These are phyloP conservation scores for Monoplex corrugatus DNA, from an alignment of 2,888 invertebrate species.

Conservation along the genomic window DNA sequence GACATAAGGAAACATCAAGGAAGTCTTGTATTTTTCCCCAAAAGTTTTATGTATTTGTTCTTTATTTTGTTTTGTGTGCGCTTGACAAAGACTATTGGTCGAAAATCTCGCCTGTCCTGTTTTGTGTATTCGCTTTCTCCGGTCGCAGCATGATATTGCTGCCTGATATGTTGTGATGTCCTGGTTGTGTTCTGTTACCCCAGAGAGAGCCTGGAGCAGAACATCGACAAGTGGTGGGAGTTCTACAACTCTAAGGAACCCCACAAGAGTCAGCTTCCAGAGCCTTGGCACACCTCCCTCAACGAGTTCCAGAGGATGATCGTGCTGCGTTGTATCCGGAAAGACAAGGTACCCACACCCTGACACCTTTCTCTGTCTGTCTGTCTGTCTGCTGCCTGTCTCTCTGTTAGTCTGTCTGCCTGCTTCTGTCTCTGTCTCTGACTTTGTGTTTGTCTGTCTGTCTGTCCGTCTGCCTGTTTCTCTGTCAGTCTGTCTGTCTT, in stretches of 20 bases:
- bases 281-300: slow-evolving; percentile 87
- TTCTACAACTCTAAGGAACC: slow-evolving; percentile 90
- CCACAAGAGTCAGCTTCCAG: slow-evolving; percentile 87
- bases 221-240: slow-evolving; percentile 87
- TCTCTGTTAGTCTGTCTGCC: neutral
- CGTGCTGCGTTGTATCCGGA: slow-evolving; percentile 90
- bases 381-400: slow-evolving; percentile 64
- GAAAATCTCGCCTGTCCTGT: no score
- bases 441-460: neutral
- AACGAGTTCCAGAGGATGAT: slow-evolving; percentile 88
- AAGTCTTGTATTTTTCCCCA: no score
- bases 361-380: neutral
- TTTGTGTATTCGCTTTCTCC: no score
- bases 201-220: slow-evolving; percentile 85
- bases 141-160: no score
- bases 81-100: no score
- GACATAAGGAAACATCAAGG: no score
- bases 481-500: neutral
- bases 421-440: neutral
- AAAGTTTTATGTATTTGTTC: no score
- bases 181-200: slow-evolving; percentile 60
- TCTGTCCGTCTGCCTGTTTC: neutral
- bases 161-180: neutral
- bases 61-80: no score
- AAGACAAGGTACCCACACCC: slow-evolving; percentile 88